Conservation (phyloP, 2,113 vertebrate species). For the Helogale parvula region DNA sequence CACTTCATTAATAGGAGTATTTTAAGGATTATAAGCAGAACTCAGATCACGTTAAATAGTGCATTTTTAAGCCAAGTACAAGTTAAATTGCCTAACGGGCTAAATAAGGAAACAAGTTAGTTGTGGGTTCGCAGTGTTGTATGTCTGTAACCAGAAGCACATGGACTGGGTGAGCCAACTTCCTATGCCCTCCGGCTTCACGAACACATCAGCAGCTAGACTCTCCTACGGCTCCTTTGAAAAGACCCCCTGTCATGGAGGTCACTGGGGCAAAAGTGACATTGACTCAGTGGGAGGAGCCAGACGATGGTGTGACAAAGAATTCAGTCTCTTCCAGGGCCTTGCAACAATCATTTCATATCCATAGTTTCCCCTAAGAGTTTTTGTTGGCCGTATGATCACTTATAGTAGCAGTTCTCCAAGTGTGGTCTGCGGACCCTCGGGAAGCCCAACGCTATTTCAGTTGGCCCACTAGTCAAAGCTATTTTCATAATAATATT, state of each 20-base stretch:
- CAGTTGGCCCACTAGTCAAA: background rate
- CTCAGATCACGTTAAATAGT: slow-evolving; percentile 18
- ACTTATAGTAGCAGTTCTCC: background rate
- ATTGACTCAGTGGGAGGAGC: background rate
- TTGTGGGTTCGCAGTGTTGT: background rate
- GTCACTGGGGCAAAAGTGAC: background rate
- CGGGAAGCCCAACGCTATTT: background rate
- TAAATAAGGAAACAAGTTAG: background rate
- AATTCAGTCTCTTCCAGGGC: background rate
- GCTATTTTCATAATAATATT: background rate
- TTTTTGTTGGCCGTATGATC: background rate
- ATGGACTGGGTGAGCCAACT: background rate
- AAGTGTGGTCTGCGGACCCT: background rate
- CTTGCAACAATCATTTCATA: background rate
- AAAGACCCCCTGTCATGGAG: background rate
- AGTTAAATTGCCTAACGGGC: background rate
- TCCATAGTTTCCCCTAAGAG: background rate
- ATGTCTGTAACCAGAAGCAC: background rate
- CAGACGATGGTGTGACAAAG: background rate
- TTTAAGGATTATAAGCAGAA: slow-evolving; percentile 55
- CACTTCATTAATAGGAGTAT: background rate
- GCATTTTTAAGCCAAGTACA: background rate
- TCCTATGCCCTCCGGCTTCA: background rate
- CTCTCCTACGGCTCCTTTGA: background rate
- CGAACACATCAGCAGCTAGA: background rate